Percentiles rank a stretch among this genome's conserved stretches.
Evolutionary conservation across 2,888 invertebrate genomes (phyloP).

Genomic region (Griposia aprilina): DNA sequence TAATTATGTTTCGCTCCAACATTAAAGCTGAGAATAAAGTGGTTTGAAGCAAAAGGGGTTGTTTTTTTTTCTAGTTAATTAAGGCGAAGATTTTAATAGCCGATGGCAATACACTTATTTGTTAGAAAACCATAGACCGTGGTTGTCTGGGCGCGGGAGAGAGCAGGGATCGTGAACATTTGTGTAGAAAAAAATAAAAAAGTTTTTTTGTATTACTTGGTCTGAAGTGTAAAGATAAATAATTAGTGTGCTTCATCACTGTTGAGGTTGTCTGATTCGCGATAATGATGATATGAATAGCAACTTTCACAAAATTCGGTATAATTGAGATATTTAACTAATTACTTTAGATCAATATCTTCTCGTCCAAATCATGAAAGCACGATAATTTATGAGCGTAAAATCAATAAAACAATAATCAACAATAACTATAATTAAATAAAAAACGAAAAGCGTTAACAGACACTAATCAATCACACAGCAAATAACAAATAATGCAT

Average conservation of each 20-base stretch:
- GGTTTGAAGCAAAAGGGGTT: conserved; percentile 56
- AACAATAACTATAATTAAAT: neutral
- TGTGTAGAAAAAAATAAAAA: conserved; percentile 36
- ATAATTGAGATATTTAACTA: conserved; percentile 16
- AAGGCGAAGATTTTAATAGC: conserved; percentile 79
- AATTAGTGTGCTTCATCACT: neutral
- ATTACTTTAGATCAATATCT: conserved; percentile 19
- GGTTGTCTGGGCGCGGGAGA: conserved; percentile 70
- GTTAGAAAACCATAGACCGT: conserved; percentile 81
- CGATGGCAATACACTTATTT: conserved; percentile 81
- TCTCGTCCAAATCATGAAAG: conserved; percentile 14
- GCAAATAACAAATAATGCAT: conserved; percentile 22
- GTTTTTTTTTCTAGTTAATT: conserved; percentile 77
- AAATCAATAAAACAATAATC: neutral
- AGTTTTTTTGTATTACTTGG: neutral
- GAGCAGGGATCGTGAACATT: conserved; percentile 68
- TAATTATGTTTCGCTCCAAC: neutral
- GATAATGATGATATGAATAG: neutral
- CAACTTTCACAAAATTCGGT: conserved; percentile 13
- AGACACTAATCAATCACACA: conserved; percentile 39
- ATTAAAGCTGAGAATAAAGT: conserved; percentile 52
- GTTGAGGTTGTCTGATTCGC: neutral
- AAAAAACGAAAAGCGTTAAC: conserved; percentile 23
- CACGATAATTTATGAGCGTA: conserved; percentile 13
- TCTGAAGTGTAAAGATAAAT: neutral